Evolutionary conservation across 2,888 invertebrate species (phyloP).

Genomic region (Cataglyphis albicans): DNA sequence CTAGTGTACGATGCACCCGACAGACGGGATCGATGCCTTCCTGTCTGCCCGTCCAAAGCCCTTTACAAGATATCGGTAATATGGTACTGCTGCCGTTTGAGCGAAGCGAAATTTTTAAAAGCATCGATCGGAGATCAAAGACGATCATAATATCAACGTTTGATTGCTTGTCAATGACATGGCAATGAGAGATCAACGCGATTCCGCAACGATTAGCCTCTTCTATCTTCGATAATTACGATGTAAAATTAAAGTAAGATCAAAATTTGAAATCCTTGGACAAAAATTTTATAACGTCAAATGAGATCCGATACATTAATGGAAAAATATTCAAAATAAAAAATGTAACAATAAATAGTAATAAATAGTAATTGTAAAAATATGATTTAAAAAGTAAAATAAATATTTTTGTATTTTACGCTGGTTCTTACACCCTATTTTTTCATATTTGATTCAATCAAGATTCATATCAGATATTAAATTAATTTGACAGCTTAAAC

Average conservation of each 20-base stretch:
- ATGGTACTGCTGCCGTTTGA: constrained; percentile 1
- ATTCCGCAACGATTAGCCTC: neutral
- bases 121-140: constrained; percentile 47
- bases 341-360: neutral
- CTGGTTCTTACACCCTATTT: neutral
- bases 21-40: constrained; percentile 76
- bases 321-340: neutral
- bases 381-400: neutral
- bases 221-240: constrained; percentile 1
- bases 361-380: neutral
- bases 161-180: constrained; percentile 27
- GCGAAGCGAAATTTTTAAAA: constrained; percentile 39
- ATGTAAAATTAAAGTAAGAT: neutral
- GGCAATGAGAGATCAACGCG: constrained; percentile 6
- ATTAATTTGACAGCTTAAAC: constrained; percentile 1
- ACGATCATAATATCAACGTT: constrained; percentile 37
- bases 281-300: neutral
- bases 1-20: constrained; percentile 71
- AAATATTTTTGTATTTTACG: neutral
- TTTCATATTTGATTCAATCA: constrained; percentile 26
- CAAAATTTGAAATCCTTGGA: neutral
- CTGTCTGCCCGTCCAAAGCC: constrained; percentile 69
- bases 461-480: neutral
- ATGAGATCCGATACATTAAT: neutral
- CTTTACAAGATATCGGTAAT: constrained; percentile 59